Percentiles rank a stretch among this genome's conserved stretches.
Conservation (phyloP, 2,888 invertebrate genomes). For the Lysandra bellargus region DNA sequence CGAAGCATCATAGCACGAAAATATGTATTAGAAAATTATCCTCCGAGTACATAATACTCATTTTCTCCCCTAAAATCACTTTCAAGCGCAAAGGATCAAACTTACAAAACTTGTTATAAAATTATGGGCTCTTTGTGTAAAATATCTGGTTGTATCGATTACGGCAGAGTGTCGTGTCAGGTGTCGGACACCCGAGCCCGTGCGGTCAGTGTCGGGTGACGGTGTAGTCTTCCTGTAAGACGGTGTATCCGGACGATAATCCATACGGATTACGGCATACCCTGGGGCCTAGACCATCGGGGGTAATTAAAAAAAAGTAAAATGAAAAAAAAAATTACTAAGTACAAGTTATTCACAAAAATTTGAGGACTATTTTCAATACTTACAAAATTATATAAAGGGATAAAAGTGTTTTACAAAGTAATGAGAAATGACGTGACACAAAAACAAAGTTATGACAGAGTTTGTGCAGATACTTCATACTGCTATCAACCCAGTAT, state of each 20-base stretch:
- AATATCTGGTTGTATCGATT: conserved; percentile 34
- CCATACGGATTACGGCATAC: neutral
- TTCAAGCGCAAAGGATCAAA: conserved; percentile 46
- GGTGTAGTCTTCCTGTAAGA: conserved; percentile 30
- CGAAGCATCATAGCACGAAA: too few species aligned
- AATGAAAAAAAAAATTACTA: too few species aligned
- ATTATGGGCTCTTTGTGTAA: conserved; percentile 17
- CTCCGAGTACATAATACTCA: neutral
- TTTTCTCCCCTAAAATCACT: neutral
- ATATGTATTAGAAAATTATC: too few species aligned
- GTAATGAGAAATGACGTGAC: too few species aligned
- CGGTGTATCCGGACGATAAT: neutral
- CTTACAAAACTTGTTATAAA: conserved; percentile 2
- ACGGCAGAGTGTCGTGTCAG: conserved; percentile 38
- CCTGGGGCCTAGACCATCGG: neutral
- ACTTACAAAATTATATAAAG: too few species aligned
- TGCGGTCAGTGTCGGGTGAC: conserved; percentile 56
- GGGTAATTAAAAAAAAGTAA: neutral
- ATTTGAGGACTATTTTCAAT: too few species aligned
- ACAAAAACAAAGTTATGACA: too few species aligned
- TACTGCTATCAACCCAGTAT: too few species aligned
- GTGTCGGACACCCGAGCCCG: conserved; percentile 53
- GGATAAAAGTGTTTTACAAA: too few species aligned
- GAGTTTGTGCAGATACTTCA: neutral
- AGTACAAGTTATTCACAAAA: too few species aligned